A percentile compares a stretch with the other conserved stretches of the same genome.
phyloP scores from a whole-genome alignment of 2,888 invertebrate genomes.

The Leptopterna dolabrata region DNA sequence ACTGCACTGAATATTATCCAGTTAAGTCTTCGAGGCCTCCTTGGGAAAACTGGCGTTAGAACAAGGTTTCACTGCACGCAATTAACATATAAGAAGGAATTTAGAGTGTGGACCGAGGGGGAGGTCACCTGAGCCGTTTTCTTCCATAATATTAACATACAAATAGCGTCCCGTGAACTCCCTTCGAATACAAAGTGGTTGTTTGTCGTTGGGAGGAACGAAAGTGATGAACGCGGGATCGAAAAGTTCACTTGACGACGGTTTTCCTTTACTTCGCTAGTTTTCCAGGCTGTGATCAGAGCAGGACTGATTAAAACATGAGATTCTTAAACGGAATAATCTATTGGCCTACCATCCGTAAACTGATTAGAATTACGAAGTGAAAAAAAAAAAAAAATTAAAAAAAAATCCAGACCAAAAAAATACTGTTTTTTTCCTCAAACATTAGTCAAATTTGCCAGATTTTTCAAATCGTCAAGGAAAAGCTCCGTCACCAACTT shows the following conservation, averaged over 20 bases:
- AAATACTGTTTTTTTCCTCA: too few species aligned
- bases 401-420: too few species aligned
- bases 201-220: not conserved
- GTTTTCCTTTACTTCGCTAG: not conserved
- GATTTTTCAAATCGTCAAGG: too few species aligned
- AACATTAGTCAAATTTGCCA: too few species aligned
- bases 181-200: slow-evolving; percentile 38
- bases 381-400: too few species aligned
- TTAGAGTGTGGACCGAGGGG: slow-evolving; percentile 13
- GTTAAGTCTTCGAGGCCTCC: not conserved
- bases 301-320: too few species aligned
- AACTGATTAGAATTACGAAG: too few species aligned
- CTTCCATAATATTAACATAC: slow-evolving; percentile 24
- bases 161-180: slow-evolving; percentile 27
- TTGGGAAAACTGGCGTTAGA: not conserved
- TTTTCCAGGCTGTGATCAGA: not conserved
- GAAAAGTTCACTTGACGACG: not conserved
- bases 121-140: slow-evolving; percentile 5
- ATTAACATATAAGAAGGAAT: slow-evolving; percentile 45
- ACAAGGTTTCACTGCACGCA: not conserved
- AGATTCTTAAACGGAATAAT: too few species aligned
- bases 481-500: too few species aligned
- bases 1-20: not conserved
- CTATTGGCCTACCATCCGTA: too few species aligned
- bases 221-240: not conserved